Conservation (phyloP, 37 sponge, comb jelly and placozoan genomes). For the Eunapius fragilis region DNA sequence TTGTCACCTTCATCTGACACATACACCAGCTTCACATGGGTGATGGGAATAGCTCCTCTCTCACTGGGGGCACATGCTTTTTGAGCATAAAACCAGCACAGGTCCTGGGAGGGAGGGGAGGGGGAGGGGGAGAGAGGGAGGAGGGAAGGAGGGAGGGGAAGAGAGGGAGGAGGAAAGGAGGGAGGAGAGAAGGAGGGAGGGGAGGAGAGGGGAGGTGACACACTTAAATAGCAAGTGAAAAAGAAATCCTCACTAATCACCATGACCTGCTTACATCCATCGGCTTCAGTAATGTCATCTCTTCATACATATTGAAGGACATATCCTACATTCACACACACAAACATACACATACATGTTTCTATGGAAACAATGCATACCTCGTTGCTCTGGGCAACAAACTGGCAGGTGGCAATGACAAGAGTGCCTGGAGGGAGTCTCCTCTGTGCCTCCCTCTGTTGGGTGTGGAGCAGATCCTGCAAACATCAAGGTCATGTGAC, state of each 20-base stretch:
- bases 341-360: background rate
- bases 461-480: conserved; percentile 29
- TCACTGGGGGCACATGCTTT: conserved; percentile 29
- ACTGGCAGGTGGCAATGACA: conserved; percentile 57
- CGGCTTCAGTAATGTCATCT: conserved; percentile 61
- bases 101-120: too few relatives aligned
- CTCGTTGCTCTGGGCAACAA: conserved; percentile 5
- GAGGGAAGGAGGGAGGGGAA: background rate
- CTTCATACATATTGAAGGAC: conserved; percentile 64
- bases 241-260: too few relatives aligned
- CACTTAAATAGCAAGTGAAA: background rate
- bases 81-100: conserved; percentile 81
- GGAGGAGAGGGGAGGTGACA: background rate
- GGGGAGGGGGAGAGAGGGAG: background rate
- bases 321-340: conserved; percentile 35
- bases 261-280: too few relatives aligned
- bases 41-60: conserved; percentile 72
- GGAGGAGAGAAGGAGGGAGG: too few relatives aligned
- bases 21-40: conserved; percentile 78
- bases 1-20: conserved; percentile 81
- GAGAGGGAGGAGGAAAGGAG: background rate
- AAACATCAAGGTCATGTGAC: background rate
- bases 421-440: conserved; percentile 61
- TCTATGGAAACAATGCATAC: background rate
- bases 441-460: conserved; percentile 50